Evolutionary conservation across 2,797 vertebrate genomes (phyloP).

Genomic region (Coranthus polyacanthus): DNA sequence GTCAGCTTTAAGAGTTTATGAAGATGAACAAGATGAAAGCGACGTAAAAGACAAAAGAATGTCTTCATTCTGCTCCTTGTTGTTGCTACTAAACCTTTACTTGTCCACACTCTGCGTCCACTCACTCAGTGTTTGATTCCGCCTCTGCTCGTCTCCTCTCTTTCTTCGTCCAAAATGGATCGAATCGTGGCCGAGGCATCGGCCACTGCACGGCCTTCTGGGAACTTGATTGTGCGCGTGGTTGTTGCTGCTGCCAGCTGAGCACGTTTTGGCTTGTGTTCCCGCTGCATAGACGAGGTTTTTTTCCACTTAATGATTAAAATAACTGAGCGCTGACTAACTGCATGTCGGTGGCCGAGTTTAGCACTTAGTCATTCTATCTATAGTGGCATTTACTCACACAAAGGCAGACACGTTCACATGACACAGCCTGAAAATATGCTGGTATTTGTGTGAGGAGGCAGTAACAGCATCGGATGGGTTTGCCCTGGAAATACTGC

Average conservation of each 20-base stretch:
- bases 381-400: conserved; percentile 17
- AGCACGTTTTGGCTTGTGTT: conserved; percentile 17
- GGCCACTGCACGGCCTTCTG: too few species aligned
- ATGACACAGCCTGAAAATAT: background rate
- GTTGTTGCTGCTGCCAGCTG: conserved; percentile 10
- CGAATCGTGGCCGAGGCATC: too few species aligned
- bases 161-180: too few species aligned
- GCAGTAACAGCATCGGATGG: background rate
- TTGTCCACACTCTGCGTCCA: too few species aligned
- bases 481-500: background rate
- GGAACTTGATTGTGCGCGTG: background rate
- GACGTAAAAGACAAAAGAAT: too few species aligned
- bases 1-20: too few species aligned
- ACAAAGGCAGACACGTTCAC: too few species aligned
- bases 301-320: conserved; percentile 19
- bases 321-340: conserved; percentile 41
- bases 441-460: background rate
- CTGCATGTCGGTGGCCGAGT: background rate
- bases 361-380: conserved; percentile 19
- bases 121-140: too few species aligned
- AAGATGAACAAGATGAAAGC: too few species aligned
- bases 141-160: too few species aligned
- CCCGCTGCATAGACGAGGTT: background rate
- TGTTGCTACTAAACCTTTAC: too few species aligned
- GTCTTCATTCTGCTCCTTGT: too few species aligned